Percentiles rank a stretch among this genome's conserved stretches.
Evolutionary conservation across 2,113 vertebrate species (phyloP).

Genomic region (Entelurus aequoreus): DNA sequence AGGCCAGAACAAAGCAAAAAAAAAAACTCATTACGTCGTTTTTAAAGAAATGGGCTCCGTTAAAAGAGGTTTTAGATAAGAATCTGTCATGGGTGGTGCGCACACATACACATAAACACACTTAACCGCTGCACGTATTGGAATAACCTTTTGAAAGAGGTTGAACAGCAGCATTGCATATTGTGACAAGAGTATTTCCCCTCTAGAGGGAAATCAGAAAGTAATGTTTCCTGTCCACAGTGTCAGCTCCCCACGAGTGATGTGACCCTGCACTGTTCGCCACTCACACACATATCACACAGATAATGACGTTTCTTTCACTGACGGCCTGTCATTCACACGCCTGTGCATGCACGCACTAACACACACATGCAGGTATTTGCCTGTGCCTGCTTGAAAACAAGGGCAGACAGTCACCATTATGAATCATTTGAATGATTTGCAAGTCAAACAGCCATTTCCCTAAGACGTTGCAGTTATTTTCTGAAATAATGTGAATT

Average conservation of each 20-base stretch:
- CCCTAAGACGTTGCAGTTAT: slow-evolving; percentile 56
- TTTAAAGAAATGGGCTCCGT: slow-evolving; percentile 23
- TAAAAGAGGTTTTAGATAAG: slow-evolving; percentile 25
- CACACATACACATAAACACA: slow-evolving; percentile 1
- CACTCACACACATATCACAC: slow-evolving; percentile 41
- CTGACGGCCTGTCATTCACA: slow-evolving; percentile 63
- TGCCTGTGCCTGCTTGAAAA: slow-evolving; percentile 24
- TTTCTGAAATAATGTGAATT: slow-evolving; percentile 56
- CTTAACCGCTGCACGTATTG: slow-evolving; percentile 11
- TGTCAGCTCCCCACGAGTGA: slow-evolving; percentile 38
- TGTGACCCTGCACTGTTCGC: slow-evolving; percentile 46
- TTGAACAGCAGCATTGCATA: slow-evolving; percentile 38
- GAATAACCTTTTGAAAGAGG: slow-evolving; percentile 50
- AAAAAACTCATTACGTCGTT: slow-evolving; percentile 35
- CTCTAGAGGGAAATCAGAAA: slow-evolving; percentile 56
- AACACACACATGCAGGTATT: slow-evolving; percentile 4
- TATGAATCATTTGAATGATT: slow-evolving; percentile 60
- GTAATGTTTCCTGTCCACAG: slow-evolving; percentile 60
- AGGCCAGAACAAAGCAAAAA: slow-evolving; percentile 48
- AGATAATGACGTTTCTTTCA: slow-evolving; percentile 63
- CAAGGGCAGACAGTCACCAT: slow-evolving; percentile 27
- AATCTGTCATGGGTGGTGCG: slow-evolving; percentile 16
- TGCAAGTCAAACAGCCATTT: slow-evolving; percentile 64
- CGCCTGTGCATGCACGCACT: slow-evolving; percentile 12
- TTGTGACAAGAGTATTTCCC: slow-evolving; percentile 52